A percentile compares a stretch with the other conserved stretches of the same genome.
These are phyloP conservation scores for Ibycter americanus DNA, from an alignment of 2,797 vertebrate genomes.

Conservation along the genomic window DNA sequence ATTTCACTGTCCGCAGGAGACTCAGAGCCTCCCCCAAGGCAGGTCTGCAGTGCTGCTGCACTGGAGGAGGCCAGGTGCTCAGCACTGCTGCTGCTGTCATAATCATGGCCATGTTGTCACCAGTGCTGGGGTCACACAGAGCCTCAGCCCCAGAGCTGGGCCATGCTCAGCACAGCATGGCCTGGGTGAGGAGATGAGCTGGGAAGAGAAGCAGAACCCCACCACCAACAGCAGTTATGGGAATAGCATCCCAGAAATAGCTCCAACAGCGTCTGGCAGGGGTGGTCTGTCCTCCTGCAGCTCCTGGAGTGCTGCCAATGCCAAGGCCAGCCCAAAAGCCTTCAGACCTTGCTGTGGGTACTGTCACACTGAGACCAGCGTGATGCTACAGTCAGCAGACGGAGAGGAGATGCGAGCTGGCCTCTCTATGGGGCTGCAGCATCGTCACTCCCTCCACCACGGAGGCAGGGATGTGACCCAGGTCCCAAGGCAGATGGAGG, in stretches of 20 bases:
- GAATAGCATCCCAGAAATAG: not conserved
- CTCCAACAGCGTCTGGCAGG: not conserved
- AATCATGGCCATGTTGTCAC: accelerated
- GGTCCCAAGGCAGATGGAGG: not conserved
- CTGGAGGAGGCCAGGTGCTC: not conserved
- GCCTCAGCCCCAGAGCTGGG: not conserved
- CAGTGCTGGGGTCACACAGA: not conserved
- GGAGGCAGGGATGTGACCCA: accelerated
- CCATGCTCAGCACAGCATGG: not conserved
- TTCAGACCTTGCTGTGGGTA: not conserved
- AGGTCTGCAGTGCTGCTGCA: accelerated
- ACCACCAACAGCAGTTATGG: not conserved
- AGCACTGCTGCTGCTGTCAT: not conserved
- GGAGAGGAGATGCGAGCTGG: not conserved
- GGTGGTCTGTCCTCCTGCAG: not conserved
- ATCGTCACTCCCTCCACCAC: accelerated
- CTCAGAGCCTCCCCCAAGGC: not conserved
- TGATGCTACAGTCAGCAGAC: not conserved
- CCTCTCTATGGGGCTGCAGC: not conserved
- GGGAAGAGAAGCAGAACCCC: not conserved
- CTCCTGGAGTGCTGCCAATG: not conserved
- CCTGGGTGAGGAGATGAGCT: not conserved
- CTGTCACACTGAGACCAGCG: accelerated
- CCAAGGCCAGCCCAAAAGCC: not conserved
- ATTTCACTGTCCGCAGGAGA: not conserved